Evolutionary conservation across 23 tunicate genomes (phyloP).

Genomic region (Trididemnum miniatum): DNA sequence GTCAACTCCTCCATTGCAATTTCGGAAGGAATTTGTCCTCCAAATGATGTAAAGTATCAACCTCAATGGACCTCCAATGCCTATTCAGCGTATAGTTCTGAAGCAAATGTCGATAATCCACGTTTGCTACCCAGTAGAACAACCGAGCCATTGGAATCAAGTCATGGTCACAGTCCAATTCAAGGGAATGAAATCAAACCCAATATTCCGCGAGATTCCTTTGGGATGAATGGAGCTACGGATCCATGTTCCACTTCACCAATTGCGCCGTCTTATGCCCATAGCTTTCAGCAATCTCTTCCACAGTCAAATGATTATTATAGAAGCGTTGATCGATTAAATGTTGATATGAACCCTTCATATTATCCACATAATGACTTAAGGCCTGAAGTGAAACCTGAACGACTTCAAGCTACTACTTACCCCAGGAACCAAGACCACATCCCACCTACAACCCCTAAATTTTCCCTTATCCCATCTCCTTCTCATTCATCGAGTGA

Average conservation of each 20-base stretch:
- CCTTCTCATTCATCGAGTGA: background rate
- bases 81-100: background rate
- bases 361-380: background rate
- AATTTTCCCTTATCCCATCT: background rate
- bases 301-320: background rate
- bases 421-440: background rate
- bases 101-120: background rate
- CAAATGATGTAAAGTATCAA: background rate
- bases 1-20: background rate
- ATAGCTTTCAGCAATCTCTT: background rate
- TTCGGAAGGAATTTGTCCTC: background rate
- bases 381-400: background rate
- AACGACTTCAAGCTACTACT: background rate
- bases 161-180: background rate
- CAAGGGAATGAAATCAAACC: background rate
- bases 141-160: background rate
- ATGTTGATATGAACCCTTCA: background rate
- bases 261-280: background rate
- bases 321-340: background rate
- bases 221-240: background rate
- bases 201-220: background rate
- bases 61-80: background rate
- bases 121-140: background rate
- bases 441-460: constrained; percentile 1
- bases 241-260: background rate